Evolutionary conservation across 2,797 vertebrate species (phyloP).

Genomic region (Tragelaphus eurycerus): DNA sequence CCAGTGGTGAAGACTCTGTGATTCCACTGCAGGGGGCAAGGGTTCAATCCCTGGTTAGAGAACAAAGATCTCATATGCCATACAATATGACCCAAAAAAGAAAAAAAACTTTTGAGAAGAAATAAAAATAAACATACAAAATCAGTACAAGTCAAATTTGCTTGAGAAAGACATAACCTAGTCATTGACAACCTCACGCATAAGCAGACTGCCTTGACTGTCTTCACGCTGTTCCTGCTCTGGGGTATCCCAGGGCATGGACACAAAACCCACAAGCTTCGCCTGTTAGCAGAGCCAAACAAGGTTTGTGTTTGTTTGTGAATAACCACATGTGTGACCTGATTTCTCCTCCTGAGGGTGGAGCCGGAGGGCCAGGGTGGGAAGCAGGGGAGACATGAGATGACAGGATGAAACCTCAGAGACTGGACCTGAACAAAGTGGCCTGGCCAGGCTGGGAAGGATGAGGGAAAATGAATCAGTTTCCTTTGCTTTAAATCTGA

Average conservation of each 20-base stretch:
- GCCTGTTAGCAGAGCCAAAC: slow-evolving; percentile 27
- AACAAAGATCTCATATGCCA: neutral
- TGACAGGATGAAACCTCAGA: neutral
- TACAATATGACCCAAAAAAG: neutral
- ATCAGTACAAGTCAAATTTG: slow-evolving; percentile 53
- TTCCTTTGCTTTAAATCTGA: slow-evolving; percentile 15
- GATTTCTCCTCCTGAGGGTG: slow-evolving; percentile 34
- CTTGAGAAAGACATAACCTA: slow-evolving; percentile 50
- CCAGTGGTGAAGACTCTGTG: neutral
- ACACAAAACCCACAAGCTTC: slow-evolving; percentile 52
- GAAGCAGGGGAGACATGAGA: neutral
- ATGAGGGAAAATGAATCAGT: neutral
- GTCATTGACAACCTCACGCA: slow-evolving; percentile 49
- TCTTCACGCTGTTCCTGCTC: neutral
- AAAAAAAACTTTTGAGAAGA: neutral
- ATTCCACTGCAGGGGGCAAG: neutral
- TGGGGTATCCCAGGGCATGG: neutral
- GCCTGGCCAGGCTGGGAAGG: slow-evolving; percentile 10
- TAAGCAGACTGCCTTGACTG: neutral
- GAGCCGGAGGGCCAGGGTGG: neutral
- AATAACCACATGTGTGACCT: slow-evolving; percentile 53
- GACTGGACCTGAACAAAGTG: neutral
- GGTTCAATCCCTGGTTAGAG: neutral
- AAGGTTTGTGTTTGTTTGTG: neutral
- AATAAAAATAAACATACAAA: slow-evolving; percentile 20